phyloP scores from a whole-genome alignment of 2,888 invertebrate species.

The Aporophyla lueneburgensis region DNA sequence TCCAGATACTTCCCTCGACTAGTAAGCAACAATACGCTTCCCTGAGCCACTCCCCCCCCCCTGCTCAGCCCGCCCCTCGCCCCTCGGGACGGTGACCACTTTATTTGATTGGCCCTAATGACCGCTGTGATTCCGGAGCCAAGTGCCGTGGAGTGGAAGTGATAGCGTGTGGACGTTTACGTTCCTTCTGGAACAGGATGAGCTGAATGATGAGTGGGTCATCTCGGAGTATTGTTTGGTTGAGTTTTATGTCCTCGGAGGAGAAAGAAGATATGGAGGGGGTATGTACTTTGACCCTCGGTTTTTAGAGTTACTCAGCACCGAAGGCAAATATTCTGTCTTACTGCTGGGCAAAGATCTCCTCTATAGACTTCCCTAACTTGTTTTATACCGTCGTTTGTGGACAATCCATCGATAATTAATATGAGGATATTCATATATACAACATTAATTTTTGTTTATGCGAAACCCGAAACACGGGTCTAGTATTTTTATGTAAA shows the following conservation, averaged over 20 bases:
- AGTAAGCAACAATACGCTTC: slow-evolving; percentile 61
- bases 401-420: neutral
- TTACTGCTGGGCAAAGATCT: neutral
- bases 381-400: neutral
- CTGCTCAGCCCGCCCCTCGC: slow-evolving; percentile 8
- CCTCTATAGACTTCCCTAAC: no score
- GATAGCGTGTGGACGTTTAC: slow-evolving; percentile 46
- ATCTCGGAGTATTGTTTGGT: neutral
- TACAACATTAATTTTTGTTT: no score
- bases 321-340: neutral
- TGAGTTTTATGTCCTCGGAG: slow-evolving; percentile 10
- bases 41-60: slow-evolving; percentile 1
- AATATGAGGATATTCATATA: neutral
- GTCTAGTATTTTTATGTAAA: no score
- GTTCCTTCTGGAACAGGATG: slow-evolving; percentile 31
- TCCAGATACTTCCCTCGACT: slow-evolving; percentile 43
- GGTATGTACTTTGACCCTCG: neutral
- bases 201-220: neutral
- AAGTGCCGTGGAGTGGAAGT: slow-evolving; percentile 52
- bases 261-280: neutral
- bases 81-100: slow-evolving; percentile 74
- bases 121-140: slow-evolving; percentile 70
- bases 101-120: slow-evolving; percentile 82
- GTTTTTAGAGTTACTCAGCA: neutral
- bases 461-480: no score